These are phyloP conservation scores for Orgyia antiqua DNA, from an alignment of 2,888 invertebrate species.

Conservation along the genomic window DNA sequence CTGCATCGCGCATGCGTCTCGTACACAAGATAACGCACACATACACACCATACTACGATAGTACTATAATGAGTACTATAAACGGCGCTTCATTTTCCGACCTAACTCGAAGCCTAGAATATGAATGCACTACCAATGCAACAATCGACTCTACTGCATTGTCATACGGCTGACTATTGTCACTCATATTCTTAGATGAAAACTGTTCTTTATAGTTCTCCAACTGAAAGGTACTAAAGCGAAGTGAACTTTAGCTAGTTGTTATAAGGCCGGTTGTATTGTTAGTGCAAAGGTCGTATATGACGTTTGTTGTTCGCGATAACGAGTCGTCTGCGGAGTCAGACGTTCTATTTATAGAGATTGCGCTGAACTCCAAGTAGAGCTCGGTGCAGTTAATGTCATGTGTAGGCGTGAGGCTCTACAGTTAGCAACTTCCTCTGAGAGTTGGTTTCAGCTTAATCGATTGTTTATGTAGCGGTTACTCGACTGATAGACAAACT, in stretches of 20 bases:
- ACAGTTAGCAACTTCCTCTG: slow-evolving; percentile 30
- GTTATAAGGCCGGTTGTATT: slow-evolving; percentile 20
- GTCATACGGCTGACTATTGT: slow-evolving; percentile 27
- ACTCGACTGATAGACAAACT: slow-evolving; percentile 18
- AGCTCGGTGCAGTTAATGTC: slow-evolving; percentile 40
- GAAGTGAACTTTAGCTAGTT: slow-evolving; percentile 8
- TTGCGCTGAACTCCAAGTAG: slow-evolving; percentile 47
- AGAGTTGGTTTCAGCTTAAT: slow-evolving; percentile 34
- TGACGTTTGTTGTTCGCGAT: slow-evolving; percentile 27
- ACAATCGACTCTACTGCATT: slow-evolving; percentile 28
- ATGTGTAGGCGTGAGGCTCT: slow-evolving; percentile 27
- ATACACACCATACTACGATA: slow-evolving; percentile 57
- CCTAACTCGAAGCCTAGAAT: slow-evolving; percentile 51
- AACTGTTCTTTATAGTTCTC: slow-evolving; percentile 26
- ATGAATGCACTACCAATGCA: slow-evolving; percentile 20
- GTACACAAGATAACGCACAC: slow-evolving; percentile 33
- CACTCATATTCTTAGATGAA: too few species aligned
- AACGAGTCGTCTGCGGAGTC: slow-evolving; percentile 61
- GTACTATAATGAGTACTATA: slow-evolving; percentile 70
- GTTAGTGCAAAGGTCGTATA: slow-evolving; percentile 15
- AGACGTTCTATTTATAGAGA: slow-evolving; percentile 71
- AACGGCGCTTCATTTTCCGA: slow-evolving; percentile 67
- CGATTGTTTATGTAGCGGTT: slow-evolving; percentile 38
- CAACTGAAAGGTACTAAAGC: slow-evolving; percentile 4
- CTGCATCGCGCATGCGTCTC: slow-evolving; percentile 32